Evolutionary conservation across 2,888 invertebrate genomes (phyloP).

Genomic region (Celastrina argiolus): DNA sequence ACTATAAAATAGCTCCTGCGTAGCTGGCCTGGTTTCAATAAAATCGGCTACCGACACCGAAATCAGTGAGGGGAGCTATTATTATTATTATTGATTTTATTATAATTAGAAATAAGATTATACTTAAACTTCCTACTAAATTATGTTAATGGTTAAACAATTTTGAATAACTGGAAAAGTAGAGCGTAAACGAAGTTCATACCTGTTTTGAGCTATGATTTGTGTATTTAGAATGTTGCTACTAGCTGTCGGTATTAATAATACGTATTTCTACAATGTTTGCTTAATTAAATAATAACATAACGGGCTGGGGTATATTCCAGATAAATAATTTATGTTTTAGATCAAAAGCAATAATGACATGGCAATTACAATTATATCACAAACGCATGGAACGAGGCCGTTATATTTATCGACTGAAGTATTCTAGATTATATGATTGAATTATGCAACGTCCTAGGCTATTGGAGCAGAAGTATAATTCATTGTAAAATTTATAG

Average conservation of each 20-base stretch:
- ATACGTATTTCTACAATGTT: constrained; percentile 9
- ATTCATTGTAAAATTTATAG: constrained; percentile 71
- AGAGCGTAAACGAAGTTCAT: not conserved
- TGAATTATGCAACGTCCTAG: constrained; percentile 62
- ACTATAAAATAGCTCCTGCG: no score
- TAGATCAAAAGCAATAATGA: constrained; percentile 14
- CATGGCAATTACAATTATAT: constrained; percentile 21
- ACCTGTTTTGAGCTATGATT: constrained; percentile 5
- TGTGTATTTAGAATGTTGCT: constrained; percentile 1
- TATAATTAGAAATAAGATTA: not conserved
- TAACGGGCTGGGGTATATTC: not conserved
- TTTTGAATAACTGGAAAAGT: not conserved
- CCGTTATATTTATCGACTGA: constrained; percentile 31
- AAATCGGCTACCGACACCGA: no score
- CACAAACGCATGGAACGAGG: constrained; percentile 24
- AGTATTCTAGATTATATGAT: constrained; percentile 48
- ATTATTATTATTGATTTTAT: not conserved
- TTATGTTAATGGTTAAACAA: not conserved
- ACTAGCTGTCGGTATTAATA: not conserved
- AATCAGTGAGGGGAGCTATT: no score
- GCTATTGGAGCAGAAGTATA: constrained; percentile 55
- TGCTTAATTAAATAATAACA: constrained; percentile 10
- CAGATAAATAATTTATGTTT: constrained; percentile 24
- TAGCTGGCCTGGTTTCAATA: no score
- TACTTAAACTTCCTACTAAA: not conserved